Evolutionary conservation across 2,113 vertebrate species (phyloP).

Genomic region (Monopterus albus): DNA sequence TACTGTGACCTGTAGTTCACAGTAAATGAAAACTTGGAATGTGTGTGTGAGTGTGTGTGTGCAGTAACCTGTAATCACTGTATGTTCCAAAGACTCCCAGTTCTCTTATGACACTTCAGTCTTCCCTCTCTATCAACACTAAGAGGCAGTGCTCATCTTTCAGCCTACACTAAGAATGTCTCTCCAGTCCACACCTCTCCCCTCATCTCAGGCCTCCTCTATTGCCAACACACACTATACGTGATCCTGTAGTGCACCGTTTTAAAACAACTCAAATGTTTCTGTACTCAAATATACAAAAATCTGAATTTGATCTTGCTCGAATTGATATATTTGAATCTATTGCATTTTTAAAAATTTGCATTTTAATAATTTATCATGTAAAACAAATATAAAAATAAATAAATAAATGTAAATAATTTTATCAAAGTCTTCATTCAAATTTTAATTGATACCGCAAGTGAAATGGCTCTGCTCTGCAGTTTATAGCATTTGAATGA

Average conservation of each 20-base stretch:
- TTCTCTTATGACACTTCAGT: slow-evolving; percentile 22
- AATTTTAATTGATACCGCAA: too few relatives aligned
- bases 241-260: not conserved
- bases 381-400: too few relatives aligned
- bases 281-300: too few relatives aligned
- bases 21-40: not conserved
- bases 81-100: not conserved
- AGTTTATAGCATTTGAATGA: too few relatives aligned
- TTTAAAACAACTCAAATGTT: not conserved
- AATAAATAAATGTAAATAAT: too few relatives aligned
- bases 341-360: too few relatives aligned
- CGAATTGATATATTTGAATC: too few relatives aligned
- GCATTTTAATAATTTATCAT: too few relatives aligned
- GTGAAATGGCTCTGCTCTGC: too few relatives aligned
- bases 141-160: slow-evolving; percentile 10
- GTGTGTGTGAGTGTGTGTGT: not conserved
- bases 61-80: slow-evolving; percentile 24
- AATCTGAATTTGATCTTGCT: too few relatives aligned
- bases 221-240: not conserved
- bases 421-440: too few relatives aligned
- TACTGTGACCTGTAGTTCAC: slow-evolving; percentile 9
- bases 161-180: slow-evolving; percentile 1
- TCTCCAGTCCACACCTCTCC: too few relatives aligned
- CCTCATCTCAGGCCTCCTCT: not conserved
- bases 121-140: slow-evolving; percentile 19